Conservation (phyloP, 2,113 vertebrate genomes). For the Scortum barcoo region DNA sequence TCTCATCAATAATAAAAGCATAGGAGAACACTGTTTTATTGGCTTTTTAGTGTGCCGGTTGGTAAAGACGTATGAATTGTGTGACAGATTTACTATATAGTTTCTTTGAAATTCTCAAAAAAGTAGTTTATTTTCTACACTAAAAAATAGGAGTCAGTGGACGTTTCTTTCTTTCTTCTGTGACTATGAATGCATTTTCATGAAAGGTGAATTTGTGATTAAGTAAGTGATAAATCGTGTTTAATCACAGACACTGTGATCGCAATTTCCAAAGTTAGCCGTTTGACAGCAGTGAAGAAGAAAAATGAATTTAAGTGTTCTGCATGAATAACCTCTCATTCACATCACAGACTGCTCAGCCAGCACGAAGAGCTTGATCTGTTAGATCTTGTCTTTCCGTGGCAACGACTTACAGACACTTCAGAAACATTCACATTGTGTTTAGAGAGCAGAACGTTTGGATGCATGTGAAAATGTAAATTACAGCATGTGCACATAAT, state of each 20-base stretch:
- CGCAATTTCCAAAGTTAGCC: neutral
- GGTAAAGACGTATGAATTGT: neutral
- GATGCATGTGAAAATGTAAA: neutral
- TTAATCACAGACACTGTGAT: neutral
- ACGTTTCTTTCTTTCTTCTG: no score
- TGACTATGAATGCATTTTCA: no score
- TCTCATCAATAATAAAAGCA: neutral
- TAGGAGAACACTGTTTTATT: neutral
- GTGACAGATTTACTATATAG: neutral
- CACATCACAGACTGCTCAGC: slow-evolving; percentile 1
- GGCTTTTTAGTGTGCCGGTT: neutral
- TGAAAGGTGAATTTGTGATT: no score
- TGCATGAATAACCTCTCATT: neutral
- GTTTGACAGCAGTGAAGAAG: neutral
- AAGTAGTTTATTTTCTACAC: no score
- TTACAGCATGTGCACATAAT: neutral
- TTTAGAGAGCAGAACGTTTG: neutral
- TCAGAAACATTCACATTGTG: neutral
- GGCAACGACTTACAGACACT: neutral
- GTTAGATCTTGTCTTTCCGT: neutral
- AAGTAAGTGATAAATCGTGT: neutral
- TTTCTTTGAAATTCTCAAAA: neutral
- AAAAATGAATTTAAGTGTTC: neutral
- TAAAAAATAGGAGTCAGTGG: neutral
- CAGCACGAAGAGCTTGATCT: neutral